These are phyloP conservation scores for Kradibia gibbosae DNA, from an alignment of 1,140 invertebrate species.

Conservation along the genomic window DNA sequence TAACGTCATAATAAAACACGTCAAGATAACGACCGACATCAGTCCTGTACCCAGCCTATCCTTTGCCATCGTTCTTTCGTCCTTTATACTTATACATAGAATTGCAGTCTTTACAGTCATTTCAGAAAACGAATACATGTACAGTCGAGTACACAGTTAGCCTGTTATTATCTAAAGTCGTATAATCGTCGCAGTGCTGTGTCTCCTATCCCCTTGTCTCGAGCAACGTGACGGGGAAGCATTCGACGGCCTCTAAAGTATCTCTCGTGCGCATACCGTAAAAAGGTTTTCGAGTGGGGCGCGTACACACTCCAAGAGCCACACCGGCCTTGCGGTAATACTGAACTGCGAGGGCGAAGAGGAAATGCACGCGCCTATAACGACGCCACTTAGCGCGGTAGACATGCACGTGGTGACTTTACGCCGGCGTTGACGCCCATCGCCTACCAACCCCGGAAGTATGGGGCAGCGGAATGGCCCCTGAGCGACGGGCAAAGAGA, in stretches of 20 bases:
- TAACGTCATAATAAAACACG: conserved; percentile 45
- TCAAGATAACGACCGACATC: background rate
- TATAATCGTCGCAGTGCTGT: conserved; percentile 9
- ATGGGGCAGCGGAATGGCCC: background rate
- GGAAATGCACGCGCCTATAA: background rate
- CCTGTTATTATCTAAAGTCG: conserved; percentile 45
- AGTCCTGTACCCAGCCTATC: no score
- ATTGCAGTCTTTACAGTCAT: conserved; percentile 38
- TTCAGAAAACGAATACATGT: conserved; percentile 31
- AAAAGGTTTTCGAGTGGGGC: background rate
- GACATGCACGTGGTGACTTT: background rate
- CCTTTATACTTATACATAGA: conserved; percentile 30
- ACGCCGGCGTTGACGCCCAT: background rate
- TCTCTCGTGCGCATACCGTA: background rate
- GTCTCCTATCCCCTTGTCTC: background rate
- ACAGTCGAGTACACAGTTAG: background rate
- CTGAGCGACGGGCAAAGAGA: background rate
- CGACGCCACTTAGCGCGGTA: conserved; percentile 3
- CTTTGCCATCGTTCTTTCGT: background rate
- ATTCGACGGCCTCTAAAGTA: conserved; percentile 2
- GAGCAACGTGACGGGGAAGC: background rate
- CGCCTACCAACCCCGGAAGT: background rate
- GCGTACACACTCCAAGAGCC: background rate
- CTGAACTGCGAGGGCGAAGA: background rate
- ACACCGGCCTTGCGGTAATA: background rate